Conservation (phyloP, 2,113 vertebrate species). For the Bufo bufo region DNA sequence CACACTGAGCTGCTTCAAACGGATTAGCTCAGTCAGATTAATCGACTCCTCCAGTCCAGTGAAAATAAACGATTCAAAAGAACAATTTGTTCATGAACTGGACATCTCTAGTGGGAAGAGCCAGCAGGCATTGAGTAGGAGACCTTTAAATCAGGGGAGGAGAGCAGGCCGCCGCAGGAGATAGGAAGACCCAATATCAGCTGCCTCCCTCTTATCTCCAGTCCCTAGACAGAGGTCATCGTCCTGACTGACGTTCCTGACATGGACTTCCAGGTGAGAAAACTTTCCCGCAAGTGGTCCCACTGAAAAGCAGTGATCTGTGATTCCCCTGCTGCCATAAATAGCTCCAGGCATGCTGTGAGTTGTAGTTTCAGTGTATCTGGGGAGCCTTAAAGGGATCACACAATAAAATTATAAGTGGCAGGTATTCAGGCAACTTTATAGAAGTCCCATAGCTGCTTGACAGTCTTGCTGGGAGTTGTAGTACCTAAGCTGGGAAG, state of each 20-base stretch:
- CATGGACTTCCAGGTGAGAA: slow-evolving; percentile 43
- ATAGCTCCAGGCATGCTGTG: neutral
- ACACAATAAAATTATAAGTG: too few species aligned
- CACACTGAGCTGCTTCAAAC: too few species aligned
- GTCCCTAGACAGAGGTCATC: neutral
- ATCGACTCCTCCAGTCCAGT: too few species aligned
- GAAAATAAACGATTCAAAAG: too few species aligned
- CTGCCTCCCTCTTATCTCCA: neutral
- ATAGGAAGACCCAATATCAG: neutral
- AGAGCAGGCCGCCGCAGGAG: neutral
- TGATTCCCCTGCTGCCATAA: neutral
- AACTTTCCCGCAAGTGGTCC: too few species aligned
- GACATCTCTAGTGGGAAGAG: neutral
- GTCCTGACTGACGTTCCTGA: too few species aligned
- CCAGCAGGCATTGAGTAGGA: slow-evolving; percentile 21
- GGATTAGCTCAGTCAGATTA: too few species aligned
- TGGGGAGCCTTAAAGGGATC: neutral
- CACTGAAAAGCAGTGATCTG: neutral
- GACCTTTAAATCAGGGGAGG: slow-evolving; percentile 44
- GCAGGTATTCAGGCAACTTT: neutral
- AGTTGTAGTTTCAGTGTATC: neutral
- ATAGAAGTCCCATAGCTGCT: neutral
- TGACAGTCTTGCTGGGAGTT: neutral
- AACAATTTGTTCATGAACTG: too few species aligned
- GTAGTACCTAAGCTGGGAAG: neutral